These are phyloP conservation scores for Verasper variegatus DNA, from an alignment of 2,113 vertebrate species.

Conservation along the genomic window DNA sequence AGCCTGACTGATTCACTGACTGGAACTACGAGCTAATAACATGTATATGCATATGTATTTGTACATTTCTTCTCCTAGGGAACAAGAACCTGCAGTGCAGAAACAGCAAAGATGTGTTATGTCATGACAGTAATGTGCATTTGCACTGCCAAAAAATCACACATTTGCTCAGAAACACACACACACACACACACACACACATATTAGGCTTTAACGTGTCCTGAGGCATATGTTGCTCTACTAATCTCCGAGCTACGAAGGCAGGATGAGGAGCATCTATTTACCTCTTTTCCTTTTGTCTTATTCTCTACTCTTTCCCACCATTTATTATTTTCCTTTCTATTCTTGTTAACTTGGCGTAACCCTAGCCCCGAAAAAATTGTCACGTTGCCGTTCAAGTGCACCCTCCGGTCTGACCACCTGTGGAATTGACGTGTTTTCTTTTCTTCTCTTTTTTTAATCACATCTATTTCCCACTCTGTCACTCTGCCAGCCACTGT, in stretches of 20 bases:
- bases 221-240: slow-evolving; percentile 19
- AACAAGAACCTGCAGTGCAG: too few species aligned
- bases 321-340: not conserved
- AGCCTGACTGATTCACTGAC: not conserved
- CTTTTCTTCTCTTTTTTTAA: too few species aligned
- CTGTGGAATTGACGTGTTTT: not conserved
- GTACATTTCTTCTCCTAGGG: not conserved
- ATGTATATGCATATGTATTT: not conserved
- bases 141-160: too few species aligned
- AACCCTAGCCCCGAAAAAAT: too few species aligned
- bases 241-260: slow-evolving; percentile 12
- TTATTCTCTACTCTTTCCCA: too few species aligned
- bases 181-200: not conserved
- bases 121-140: too few species aligned
- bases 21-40: not conserved
- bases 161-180: not conserved
- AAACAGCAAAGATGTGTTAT: too few species aligned
- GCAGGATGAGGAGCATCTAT: not conserved
- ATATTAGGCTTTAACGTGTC: slow-evolving; percentile 29
- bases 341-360: too few species aligned
- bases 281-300: not conserved
- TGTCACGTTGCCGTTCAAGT: too few species aligned
- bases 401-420: too few species aligned
- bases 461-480: not conserved
- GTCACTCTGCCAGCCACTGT: not conserved